These are phyloP conservation scores for Ariolimax columbianus DNA, from an alignment of 2,888 invertebrate species.

Conservation along the genomic window DNA sequence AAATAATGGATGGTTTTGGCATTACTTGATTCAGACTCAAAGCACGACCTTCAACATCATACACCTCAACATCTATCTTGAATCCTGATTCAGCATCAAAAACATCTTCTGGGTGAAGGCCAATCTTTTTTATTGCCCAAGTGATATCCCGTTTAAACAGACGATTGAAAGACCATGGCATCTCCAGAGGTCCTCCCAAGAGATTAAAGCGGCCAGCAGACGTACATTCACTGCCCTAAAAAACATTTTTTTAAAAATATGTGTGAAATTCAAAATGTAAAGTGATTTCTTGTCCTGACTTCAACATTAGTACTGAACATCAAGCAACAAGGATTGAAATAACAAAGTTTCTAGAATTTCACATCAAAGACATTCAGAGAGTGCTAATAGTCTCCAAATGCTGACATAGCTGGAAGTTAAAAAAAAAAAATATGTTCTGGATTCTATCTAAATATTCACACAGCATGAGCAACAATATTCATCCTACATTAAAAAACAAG, in stretches of 20 bases:
- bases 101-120: slow-evolving; percentile 52
- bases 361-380: too few species aligned
- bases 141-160: slow-evolving; percentile 57
- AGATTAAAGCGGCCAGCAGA: slow-evolving; percentile 51
- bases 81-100: slow-evolving; percentile 53
- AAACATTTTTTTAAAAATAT: neutral
- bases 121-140: slow-evolving; percentile 42
- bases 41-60: slow-evolving; percentile 49
- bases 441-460: too few species aligned
- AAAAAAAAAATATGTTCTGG: too few species aligned
- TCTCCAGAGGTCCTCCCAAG: slow-evolving; percentile 54
- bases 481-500: too few species aligned
- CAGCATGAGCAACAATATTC: too few species aligned
- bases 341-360: neutral
- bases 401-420: too few species aligned
- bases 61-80: slow-evolving; percentile 47
- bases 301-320: too few species aligned
- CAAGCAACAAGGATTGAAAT: too few species aligned
- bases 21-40: slow-evolving; percentile 24
- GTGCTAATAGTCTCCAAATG: too few species aligned
- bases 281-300: too few species aligned
- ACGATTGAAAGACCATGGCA: slow-evolving; percentile 60
- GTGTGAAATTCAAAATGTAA: neutral
- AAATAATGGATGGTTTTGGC: slow-evolving; percentile 54
- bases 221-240: slow-evolving; percentile 32